These are phyloP conservation scores for Polylopha cassiicola DNA, from an alignment of 2,888 invertebrate species.

Conservation along the genomic window DNA sequence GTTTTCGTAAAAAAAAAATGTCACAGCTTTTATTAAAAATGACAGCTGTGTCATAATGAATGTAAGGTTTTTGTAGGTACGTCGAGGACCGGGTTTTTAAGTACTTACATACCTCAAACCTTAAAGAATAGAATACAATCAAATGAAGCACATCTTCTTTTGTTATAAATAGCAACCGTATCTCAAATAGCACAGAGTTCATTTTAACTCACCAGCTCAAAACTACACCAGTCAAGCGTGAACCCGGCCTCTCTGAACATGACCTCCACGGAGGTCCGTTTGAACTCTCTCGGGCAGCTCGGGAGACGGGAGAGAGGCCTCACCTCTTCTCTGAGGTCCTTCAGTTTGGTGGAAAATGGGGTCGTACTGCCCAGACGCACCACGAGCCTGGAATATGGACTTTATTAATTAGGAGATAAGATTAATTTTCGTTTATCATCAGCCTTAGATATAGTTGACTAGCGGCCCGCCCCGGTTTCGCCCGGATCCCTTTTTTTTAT, in stretches of 20 bases:
- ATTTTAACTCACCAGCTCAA: slow-evolving; percentile 81
- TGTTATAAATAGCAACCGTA: too few relatives aligned
- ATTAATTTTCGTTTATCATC: too few relatives aligned
- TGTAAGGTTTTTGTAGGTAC: too few relatives aligned
- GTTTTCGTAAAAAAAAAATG: too few relatives aligned
- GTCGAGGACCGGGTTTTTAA: too few relatives aligned
- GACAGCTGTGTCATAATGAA: neutral
- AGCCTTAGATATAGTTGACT: too few relatives aligned
- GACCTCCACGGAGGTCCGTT: slow-evolving; percentile 89
- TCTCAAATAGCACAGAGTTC: too few relatives aligned
- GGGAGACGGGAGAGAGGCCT: slow-evolving; percentile 86
- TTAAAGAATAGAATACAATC: too few relatives aligned
- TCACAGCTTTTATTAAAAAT: neutral
- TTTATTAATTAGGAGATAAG: neutral
- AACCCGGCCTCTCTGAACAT: slow-evolving; percentile 88
- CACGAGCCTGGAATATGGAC: slow-evolving; percentile 79
- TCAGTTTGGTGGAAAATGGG: slow-evolving; percentile 83
- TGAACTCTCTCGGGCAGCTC: slow-evolving; percentile 88
- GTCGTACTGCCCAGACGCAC: slow-evolving; percentile 87
- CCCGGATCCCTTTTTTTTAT: too few relatives aligned
- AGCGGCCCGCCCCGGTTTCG: neutral
- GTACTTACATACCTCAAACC: too few relatives aligned
- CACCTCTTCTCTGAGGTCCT: slow-evolving; percentile 86
- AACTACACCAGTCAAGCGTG: slow-evolving; percentile 92
- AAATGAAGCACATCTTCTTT: too few relatives aligned